Base-by-base conservation (phyloP, 2,797 vertebrate species). In the Sebastolobus altivelis region DNA sequence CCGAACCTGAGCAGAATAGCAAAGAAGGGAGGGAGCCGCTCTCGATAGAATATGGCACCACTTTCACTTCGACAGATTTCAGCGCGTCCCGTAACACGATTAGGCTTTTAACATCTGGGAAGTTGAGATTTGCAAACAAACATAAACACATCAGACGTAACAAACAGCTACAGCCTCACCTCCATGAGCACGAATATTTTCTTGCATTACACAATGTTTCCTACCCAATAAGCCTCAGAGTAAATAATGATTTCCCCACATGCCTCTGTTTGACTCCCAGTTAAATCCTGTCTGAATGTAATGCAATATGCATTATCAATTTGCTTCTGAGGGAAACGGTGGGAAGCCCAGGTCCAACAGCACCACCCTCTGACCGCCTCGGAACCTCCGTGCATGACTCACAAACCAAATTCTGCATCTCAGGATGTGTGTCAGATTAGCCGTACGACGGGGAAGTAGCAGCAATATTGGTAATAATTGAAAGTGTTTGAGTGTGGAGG, bases 341-440 rank as follows among this genome's bases (percentile, higher is more conserved):
- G 35, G 25, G 29, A 40, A 76, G 92, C n/a, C 29, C 73, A 93
- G 90, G 91, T 88, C 27, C 92, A 92, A 95, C 92, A 95, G 93
- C 87, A 74, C 91, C 94, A 91, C 93, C 73, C 67, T 65, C 89
- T 93, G 94, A 54, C 38, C 56, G 1, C 4, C 0, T 1, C 2
- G 8, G 27, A 54, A 82, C 82, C 14, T 49, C 20, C 22, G 10
- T 9, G 66, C 12, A 37, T 85, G 80, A 85, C 71, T 90, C 81
- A 82, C 58, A 68, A 65, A 63, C 25, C 33, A 72, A 73, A 87
- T 63, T 20, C 65, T 84, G 79, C 76, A 82, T 65, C 43, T 25
- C 20, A 67, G 37, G 29, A 69, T 56, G 55, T 78, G 77, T 60
- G 73, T 82, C 52, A 67, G 66, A 6, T 56, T n/a, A 9, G 18